A percentile compares a stretch with the other conserved stretches of the same genome.
Evolutionary conservation across 2,888 invertebrate genomes (phyloP).

Genomic region (Oligia fasciuncula): DNA sequence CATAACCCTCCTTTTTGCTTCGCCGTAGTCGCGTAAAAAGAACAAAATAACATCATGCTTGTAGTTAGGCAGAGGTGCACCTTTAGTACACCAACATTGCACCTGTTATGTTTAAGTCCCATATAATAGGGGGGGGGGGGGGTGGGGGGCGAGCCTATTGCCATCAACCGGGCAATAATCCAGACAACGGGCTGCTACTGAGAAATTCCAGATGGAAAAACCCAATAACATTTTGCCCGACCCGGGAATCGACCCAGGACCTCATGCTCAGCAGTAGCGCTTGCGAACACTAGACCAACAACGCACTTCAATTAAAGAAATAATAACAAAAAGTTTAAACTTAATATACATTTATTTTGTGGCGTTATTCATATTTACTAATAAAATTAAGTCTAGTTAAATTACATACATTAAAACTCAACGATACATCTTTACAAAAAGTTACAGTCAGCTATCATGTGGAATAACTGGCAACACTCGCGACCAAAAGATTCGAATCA

Average conservation of each 20-base stretch:
- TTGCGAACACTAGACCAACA: too few species aligned
- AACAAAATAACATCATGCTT: too few species aligned
- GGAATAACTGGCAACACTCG: conserved; percentile 58
- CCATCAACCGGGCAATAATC: neutral
- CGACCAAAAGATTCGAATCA: conserved; percentile 35
- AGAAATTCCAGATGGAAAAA: neutral
- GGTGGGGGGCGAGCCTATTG: neutral
- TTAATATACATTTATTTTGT: conserved; percentile 77
- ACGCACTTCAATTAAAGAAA: neutral
- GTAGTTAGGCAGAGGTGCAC: too few species aligned
- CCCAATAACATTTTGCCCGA: too few species aligned
- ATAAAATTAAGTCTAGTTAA: conserved; percentile 64
- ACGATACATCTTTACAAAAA: conserved; percentile 63
- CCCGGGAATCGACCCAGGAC: neutral
- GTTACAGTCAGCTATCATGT: conserved; percentile 43
- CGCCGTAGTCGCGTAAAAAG: too few species aligned
- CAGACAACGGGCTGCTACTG: neutral
- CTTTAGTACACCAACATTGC: neutral
- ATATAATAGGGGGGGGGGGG: too few species aligned
- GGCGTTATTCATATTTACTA: conserved; percentile 72
- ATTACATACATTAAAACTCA: conserved; percentile 67
- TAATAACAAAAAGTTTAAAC: conserved; percentile 54
- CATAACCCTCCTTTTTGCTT: too few species aligned
- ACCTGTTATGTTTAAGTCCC: too few species aligned
- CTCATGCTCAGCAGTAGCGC: neutral